Conservation (phyloP, 2,797 vertebrate genomes). For the Saxicola maurus region DNA sequence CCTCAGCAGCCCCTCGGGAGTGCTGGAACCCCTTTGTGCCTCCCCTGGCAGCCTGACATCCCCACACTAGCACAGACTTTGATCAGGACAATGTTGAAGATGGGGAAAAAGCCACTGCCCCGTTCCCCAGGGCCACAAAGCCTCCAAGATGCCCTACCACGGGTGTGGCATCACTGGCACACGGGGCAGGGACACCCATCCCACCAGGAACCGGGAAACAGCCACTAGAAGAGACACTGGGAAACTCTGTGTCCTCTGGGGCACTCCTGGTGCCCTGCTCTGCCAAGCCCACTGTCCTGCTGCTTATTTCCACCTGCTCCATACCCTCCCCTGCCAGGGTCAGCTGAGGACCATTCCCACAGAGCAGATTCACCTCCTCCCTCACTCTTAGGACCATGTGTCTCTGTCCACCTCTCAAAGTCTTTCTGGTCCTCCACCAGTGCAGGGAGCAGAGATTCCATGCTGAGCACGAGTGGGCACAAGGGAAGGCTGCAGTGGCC, state of each 20-base stretch:
- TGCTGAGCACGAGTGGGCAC: background rate
- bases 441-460: background rate
- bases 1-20: background rate
- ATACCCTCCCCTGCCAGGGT: background rate
- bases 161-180: accelerated
- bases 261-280: background rate
- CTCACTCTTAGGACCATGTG: background rate
- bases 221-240: accelerated
- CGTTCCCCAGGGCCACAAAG: background rate
- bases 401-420: background rate
- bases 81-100: background rate
- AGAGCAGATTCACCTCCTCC: background rate
- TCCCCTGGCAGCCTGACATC: background rate
- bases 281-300: accelerated
- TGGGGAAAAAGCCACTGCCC: background rate
- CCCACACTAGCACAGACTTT: background rate
- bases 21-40: background rate
- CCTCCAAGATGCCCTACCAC: accelerated
- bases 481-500: background rate
- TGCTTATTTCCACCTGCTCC: background rate
- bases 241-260: background rate
- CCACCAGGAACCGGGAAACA: accelerated
- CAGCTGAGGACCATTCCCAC: background rate
- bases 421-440: background rate
- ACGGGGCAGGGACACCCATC: accelerated